Evolutionary conservation across 1,140 invertebrate species (phyloP).

Genomic region (Bombyx mori): DNA sequence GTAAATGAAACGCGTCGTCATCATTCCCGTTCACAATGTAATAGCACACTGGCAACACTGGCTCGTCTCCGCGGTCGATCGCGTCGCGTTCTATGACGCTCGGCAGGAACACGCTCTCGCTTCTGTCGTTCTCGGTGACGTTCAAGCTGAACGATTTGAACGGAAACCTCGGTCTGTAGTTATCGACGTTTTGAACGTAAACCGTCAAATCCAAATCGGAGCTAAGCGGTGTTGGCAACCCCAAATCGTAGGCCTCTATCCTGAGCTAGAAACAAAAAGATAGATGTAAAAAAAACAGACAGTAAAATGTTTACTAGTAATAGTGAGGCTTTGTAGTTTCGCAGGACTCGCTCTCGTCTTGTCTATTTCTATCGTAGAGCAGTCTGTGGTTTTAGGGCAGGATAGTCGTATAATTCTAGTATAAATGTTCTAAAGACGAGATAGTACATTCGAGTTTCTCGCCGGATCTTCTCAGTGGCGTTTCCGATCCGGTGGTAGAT

Average conservation of each 20-base stretch:
- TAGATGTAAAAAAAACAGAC: too few species aligned
- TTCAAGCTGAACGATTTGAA: slow-evolving; percentile 80
- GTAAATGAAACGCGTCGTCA: slow-evolving; percentile 79
- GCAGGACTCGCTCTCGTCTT: too few species aligned
- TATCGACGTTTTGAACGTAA: slow-evolving; percentile 91
- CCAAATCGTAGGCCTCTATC: slow-evolving; percentile 91
- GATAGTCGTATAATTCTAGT: too few species aligned
- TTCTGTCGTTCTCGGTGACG: slow-evolving; percentile 84
- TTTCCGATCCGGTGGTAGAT: too few species aligned
- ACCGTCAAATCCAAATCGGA: slow-evolving; percentile 91
- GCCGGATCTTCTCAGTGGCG: too few species aligned
- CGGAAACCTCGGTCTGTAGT: slow-evolving; percentile 89
- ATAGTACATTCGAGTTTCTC: too few species aligned
- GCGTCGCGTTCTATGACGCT: slow-evolving; percentile 89
- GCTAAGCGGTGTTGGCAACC: slow-evolving; percentile 86
- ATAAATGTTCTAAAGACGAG: too few species aligned
- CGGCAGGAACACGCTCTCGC: slow-evolving; percentile 80
- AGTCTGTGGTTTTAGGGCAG: too few species aligned
- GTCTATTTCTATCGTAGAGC: too few species aligned
- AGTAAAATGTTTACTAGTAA: too few species aligned
- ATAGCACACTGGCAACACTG: slow-evolving; percentile 86
- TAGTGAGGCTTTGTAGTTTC: too few species aligned
- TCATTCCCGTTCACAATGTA: slow-evolving; percentile 88
- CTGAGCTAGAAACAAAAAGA: slow-evolving; percentile 75
- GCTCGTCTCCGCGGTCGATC: slow-evolving; percentile 83